Evolutionary conservation across 2,797 vertebrate species (phyloP).

Genomic region (Myotis findleyi): DNA sequence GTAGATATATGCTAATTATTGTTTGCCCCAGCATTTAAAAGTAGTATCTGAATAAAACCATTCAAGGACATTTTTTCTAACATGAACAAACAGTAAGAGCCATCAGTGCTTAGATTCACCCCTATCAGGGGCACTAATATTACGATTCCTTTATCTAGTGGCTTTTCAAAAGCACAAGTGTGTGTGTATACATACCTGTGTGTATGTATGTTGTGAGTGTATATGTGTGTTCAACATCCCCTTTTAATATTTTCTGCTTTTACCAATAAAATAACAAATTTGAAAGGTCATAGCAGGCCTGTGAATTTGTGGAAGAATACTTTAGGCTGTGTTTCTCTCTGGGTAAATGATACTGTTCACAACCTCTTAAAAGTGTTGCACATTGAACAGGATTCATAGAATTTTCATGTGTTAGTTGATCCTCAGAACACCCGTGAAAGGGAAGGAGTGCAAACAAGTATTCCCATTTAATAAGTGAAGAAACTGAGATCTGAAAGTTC

Average conservation of each 20-base stretch:
- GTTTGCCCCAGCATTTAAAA: background rate
- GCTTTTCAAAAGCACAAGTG: background rate
- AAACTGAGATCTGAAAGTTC: background rate
- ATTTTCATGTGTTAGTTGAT: background rate
- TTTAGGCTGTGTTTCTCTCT: slow-evolving; percentile 45
- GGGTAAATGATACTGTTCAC: background rate
- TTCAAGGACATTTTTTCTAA: background rate
- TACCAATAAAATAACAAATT: slow-evolving; percentile 75
- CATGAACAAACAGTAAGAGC: background rate
- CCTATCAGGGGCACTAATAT: background rate
- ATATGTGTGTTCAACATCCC: background rate
- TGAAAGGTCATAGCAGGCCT: slow-evolving; percentile 72
- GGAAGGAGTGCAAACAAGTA: background rate
- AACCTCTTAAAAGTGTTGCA: background rate
- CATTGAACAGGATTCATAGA: background rate
- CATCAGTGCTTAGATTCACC: background rate
- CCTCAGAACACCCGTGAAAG: background rate
- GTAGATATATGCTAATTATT: background rate
- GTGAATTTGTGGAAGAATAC: slow-evolving; percentile 49
- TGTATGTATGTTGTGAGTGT: too few species aligned
- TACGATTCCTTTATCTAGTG: background rate
- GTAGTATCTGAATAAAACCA: background rate
- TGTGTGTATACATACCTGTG: background rate
- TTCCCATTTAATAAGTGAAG: background rate
- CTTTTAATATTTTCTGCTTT: slow-evolving; percentile 80